phyloP scores from a whole-genome alignment of 2,113 vertebrate genomes.

The Sterna hirundo region DNA sequence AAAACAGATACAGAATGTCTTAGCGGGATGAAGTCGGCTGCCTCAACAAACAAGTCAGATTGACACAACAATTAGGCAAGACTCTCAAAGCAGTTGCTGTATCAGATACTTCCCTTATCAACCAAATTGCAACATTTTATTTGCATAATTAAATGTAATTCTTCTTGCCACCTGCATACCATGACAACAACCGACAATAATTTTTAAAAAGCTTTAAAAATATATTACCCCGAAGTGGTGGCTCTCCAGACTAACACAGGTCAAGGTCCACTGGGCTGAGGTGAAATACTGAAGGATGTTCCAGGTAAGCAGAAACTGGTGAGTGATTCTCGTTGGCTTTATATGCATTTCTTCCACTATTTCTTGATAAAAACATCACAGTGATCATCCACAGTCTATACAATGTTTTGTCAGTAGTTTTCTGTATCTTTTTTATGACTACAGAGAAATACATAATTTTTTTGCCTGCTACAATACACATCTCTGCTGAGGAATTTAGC shows the following conservation, averaged over 20 bases:
- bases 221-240: background rate
- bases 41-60: slow-evolving; percentile 31
- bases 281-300: background rate
- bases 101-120: background rate
- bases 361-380: background rate
- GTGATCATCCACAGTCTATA: background rate
- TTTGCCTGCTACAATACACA: background rate
- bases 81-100: background rate
- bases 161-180: slow-evolving; percentile 5
- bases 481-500: background rate
- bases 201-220: background rate
- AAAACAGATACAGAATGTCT: slow-evolving; percentile 25
- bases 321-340: background rate
- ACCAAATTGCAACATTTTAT: slow-evolving; percentile 6
- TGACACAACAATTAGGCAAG: slow-evolving; percentile 2
- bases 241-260: background rate
- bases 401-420: background rate
- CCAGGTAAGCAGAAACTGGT: background rate
- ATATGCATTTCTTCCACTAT: background rate
- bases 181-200: background rate
- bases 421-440: background rate
- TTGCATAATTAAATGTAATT: slow-evolving; percentile 44
- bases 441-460: background rate
- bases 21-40: background rate
- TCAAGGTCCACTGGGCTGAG: background rate